phyloP scores from a whole-genome alignment of 2,797 vertebrate species.

The Gephyroberyx darwinii region DNA sequence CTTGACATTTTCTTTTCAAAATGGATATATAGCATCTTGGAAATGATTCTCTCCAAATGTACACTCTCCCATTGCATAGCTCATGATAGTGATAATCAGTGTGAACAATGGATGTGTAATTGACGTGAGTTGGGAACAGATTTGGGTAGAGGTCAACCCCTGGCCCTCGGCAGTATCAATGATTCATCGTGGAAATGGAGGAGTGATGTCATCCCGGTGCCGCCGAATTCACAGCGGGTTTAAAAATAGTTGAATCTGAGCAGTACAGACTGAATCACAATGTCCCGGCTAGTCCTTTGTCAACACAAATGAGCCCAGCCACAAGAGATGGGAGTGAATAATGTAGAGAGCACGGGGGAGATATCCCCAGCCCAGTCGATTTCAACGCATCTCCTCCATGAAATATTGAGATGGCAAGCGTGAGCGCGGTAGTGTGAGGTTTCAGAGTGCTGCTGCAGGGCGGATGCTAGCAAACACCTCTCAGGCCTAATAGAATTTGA shows the following conservation, averaged over 20 bases:
- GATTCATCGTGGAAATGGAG: slow-evolving; percentile 69
- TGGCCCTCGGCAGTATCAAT: slow-evolving; percentile 50
- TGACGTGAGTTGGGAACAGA: slow-evolving; percentile 29
- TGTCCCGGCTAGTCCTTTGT: slow-evolving; percentile 72
- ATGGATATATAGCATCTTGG: slow-evolving; percentile 17
- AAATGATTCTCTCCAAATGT: slow-evolving; percentile 5
- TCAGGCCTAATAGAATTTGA: slow-evolving; percentile 31
- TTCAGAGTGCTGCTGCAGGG: slow-evolving; percentile 53
- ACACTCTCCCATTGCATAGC: slow-evolving; percentile 2
- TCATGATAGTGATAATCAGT: slow-evolving; percentile 23
- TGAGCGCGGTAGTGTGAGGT: slow-evolving; percentile 54
- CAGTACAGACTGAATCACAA: slow-evolving; percentile 51
- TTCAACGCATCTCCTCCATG: slow-evolving; percentile 58
- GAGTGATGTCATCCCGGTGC: slow-evolving; percentile 56
- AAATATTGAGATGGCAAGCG: slow-evolving; percentile 71
- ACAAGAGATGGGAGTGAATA: slow-evolving; percentile 74
- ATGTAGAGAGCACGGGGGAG: slow-evolving; percentile 64
- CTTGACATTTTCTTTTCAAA: background rate
- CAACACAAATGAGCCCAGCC: slow-evolving; percentile 75
- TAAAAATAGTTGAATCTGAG: slow-evolving; percentile 69
- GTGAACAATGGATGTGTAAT: slow-evolving; percentile 24
- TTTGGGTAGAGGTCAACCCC: slow-evolving; percentile 57
- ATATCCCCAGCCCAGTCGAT: slow-evolving; percentile 53
- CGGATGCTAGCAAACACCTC: slow-evolving; percentile 25
- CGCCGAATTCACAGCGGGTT: slow-evolving; percentile 29